phyloP scores from a whole-genome alignment of 2,797 vertebrate species.

The Anas bahamensis region DNA sequence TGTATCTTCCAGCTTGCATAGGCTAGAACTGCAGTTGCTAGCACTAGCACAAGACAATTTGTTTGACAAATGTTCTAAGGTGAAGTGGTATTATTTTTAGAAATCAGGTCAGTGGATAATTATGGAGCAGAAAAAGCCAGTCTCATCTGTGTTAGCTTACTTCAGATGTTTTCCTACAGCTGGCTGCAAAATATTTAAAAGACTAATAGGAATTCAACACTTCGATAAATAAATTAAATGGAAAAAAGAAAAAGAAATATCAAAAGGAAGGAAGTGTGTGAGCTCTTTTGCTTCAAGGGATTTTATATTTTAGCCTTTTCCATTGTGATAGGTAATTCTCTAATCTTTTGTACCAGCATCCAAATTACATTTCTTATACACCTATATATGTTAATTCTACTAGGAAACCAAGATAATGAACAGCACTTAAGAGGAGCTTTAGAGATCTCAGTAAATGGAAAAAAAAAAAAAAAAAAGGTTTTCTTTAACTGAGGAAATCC shows the following conservation, averaged over 20 bases:
- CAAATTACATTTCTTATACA: background rate
- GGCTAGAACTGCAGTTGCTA: background rate
- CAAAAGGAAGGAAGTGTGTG: background rate
- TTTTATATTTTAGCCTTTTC: conserved; percentile 14
- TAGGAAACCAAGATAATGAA: background rate
- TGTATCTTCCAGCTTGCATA: background rate
- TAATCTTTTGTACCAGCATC: background rate
- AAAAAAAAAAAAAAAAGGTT: background rate
- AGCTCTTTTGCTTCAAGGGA: background rate
- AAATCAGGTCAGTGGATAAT: conserved; percentile 60
- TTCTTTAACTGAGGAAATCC: background rate
- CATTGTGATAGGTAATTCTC: background rate
- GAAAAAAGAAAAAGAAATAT: background rate
- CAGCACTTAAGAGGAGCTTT: background rate
- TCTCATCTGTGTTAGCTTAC: background rate
- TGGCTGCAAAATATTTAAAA: conserved; percentile 24
- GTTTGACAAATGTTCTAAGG: conserved; percentile 51
- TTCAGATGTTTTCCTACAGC: conserved; percentile 18
- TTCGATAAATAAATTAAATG: conserved; percentile 9
- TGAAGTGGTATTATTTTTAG: conserved; percentile 46
- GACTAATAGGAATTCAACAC: background rate
- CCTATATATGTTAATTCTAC: background rate
- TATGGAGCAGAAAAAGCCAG: conserved; percentile 22
- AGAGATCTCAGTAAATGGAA: background rate
- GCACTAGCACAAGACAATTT: conserved; percentile 13